These are phyloP conservation scores for fruit fly (Drosophila melanogaster) DNA, from an alignment of 1,140 invertebrate genomes.

Conservation along the genomic window Release_6_plus_ISO1_MT NC_004354.4:6466001-6466500, in stretches of 20 bases:
- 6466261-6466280: not conserved
- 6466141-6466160: not conserved
- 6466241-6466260: not conserved
- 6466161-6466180: not conserved
- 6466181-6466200: not conserved
- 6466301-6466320: slow-evolving; percentile 70
- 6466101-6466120: not conserved
- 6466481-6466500: slow-evolving; percentile 62
- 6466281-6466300: not conserved
- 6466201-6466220: not conserved
- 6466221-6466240: slow-evolving; percentile 14
- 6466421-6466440: slow-evolving; percentile 71
- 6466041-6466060: too few species aligned
- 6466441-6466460: slow-evolving; percentile 24
- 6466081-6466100: not conserved
- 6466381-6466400: slow-evolving; percentile 13
- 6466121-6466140: slow-evolving; percentile 1
- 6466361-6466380: slow-evolving; percentile 69
- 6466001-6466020: not conserved
- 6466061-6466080: not conserved
- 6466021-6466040: too few species aligned
- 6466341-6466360: slow-evolving; percentile 70
- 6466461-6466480: slow-evolving; percentile 52
- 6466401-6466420: slow-evolving; percentile 19
- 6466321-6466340: slow-evolving; percentile 79